These are phyloP conservation scores for Tiliacea aurago DNA, from an alignment of 2,888 invertebrate species.

Conservation along the genomic window DNA sequence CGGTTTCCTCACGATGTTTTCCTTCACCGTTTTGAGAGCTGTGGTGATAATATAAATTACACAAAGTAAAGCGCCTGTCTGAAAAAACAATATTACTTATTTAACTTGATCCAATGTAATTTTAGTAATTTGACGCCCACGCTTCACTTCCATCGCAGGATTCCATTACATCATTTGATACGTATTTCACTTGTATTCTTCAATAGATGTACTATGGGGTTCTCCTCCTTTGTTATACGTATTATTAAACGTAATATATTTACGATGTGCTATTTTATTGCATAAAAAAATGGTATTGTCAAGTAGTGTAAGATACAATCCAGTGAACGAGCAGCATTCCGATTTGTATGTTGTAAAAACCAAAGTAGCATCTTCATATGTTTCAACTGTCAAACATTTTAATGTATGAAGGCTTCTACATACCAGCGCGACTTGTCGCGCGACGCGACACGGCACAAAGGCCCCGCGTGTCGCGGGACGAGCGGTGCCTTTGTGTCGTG, in stretches of 20 bases:
- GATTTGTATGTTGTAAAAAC: slow-evolving; percentile 15
- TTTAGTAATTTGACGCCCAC: slow-evolving; percentile 11
- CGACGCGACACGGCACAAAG: too few relatives aligned
- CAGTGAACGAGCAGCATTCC: slow-evolving; percentile 33
- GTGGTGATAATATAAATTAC: too few relatives aligned
- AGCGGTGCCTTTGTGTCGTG: too few relatives aligned
- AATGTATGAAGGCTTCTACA: too few relatives aligned
- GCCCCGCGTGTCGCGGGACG: too few relatives aligned
- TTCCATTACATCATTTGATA: slow-evolving; percentile 4
- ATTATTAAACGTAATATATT: slow-evolving; percentile 30
- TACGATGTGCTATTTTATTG: slow-evolving; percentile 11
- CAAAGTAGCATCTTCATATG: slow-evolving; percentile 18
- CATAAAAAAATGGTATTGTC: slow-evolving; percentile 15
- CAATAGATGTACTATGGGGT: slow-evolving; percentile 12
- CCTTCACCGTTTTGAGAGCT: too few relatives aligned
- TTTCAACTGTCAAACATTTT: slow-evolving; percentile 20
- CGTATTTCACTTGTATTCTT: slow-evolving; percentile 20
- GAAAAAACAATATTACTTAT: too few relatives aligned
- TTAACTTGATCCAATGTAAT: slow-evolving; percentile 9
- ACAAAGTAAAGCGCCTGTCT: too few relatives aligned
- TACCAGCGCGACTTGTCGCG: too few relatives aligned
- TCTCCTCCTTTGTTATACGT: slow-evolving; percentile 10
- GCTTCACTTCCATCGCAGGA: slow-evolving; percentile 11
- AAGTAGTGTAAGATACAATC: slow-evolving; percentile 30
- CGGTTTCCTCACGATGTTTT: too few relatives aligned